Conservation (phyloP, 2,888 invertebrate genomes). For the Ceriagrion tenellum region DNA sequence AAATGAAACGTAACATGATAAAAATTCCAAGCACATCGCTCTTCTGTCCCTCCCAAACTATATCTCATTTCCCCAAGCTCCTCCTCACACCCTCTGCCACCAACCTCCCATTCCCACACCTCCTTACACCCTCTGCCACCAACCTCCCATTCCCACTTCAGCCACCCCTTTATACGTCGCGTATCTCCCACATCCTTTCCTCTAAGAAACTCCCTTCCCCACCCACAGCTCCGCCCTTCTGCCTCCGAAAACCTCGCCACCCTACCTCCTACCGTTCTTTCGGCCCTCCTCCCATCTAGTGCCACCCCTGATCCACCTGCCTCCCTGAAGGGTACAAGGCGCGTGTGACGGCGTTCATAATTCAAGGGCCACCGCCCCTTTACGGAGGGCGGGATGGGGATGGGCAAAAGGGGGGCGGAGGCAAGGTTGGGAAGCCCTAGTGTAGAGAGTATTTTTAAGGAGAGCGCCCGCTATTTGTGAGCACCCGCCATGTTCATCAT, state of each 20-base stretch:
- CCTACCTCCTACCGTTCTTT: neutral
- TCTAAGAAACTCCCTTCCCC: neutral
- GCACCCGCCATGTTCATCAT: too few species aligned
- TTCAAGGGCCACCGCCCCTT: neutral
- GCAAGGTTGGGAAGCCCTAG: neutral
- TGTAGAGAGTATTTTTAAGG: neutral
- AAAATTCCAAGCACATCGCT: too few species aligned
- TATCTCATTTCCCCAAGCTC: too few species aligned
- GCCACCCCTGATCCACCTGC: neutral
- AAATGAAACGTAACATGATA: too few species aligned
- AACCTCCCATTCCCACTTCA: neutral
- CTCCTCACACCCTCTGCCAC: too few species aligned
- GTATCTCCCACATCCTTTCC: neutral
- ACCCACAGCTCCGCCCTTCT: neutral
- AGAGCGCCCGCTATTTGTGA: neutral
- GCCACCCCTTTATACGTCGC: neutral
- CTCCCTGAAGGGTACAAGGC: neutral
- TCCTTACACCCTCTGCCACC: neutral
- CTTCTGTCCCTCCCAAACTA: too few species aligned
- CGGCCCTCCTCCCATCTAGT: neutral
- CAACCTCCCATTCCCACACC: neutral
- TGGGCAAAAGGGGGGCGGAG: too few species aligned
- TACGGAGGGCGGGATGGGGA: too few species aligned
- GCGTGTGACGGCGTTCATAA: constrained; percentile 11
- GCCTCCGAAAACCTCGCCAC: neutral